phyloP scores from a whole-genome alignment of 2,113 vertebrate species.

The Cairina moschata region DNA sequence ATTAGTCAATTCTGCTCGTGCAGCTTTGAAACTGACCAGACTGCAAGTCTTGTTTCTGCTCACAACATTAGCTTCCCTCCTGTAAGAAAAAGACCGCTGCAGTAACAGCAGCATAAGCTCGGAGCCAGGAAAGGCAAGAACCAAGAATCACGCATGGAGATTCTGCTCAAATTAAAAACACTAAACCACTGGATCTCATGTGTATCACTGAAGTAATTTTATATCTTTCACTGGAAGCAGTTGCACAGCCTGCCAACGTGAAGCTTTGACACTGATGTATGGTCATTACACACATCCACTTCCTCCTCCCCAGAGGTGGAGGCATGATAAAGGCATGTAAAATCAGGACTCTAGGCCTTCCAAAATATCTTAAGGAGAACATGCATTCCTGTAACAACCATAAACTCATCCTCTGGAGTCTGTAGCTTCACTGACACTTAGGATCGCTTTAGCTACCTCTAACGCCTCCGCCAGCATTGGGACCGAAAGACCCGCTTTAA shows the following conservation, averaged over 20 bases:
- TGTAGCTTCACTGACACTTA: background rate
- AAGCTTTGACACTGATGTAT: background rate
- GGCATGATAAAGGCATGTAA: rapidly evolving
- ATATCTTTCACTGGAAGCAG: background rate
- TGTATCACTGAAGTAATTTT: background rate
- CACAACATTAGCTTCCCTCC: background rate
- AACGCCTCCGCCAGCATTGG: rapidly evolving
- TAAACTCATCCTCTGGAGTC: background rate
- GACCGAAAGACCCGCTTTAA: background rate
- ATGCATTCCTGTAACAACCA: background rate
- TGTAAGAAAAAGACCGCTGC: background rate
- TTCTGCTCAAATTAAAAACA: background rate
- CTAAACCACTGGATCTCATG: background rate
- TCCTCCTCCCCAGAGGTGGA: background rate
- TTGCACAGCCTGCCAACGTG: background rate
- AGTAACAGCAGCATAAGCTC: background rate
- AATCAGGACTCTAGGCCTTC: background rate
- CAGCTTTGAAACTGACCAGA: background rate
- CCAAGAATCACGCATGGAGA: background rate
- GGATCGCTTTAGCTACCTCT: background rate
- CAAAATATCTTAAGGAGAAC: background rate
- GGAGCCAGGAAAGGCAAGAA: background rate
- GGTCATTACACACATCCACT: background rate
- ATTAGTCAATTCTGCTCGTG: rapidly evolving
- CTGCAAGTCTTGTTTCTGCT: rapidly evolving